phyloP scores from a whole-genome alignment of 1,140 invertebrate species.

The Heliconius himera region DNA sequence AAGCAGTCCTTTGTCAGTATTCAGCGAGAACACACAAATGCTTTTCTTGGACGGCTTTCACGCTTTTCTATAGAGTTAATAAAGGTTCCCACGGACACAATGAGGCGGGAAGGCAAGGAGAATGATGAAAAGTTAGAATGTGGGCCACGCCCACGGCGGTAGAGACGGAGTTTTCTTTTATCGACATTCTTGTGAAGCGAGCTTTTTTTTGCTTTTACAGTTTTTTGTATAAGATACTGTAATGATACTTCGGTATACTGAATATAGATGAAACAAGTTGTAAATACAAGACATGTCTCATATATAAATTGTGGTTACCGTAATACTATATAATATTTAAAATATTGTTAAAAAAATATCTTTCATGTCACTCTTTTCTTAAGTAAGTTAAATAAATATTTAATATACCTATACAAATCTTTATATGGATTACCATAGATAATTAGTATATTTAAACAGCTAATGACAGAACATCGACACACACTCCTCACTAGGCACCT shows the following conservation, averaged over 20 bases:
- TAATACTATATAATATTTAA: too few species aligned
- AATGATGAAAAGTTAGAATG: slow-evolving; percentile 78
- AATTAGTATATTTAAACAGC: background rate
- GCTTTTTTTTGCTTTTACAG: slow-evolving; percentile 8
- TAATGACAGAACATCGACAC: slow-evolving; percentile 44
- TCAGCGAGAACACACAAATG: slow-evolving; percentile 71
- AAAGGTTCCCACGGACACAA: slow-evolving; percentile 80
- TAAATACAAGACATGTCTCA: too few species aligned
- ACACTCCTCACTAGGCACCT: slow-evolving; percentile 42
- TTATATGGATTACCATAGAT: background rate
- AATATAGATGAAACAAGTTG: too few species aligned
- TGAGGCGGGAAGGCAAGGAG: slow-evolving; percentile 71
- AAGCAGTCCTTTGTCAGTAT: slow-evolving; percentile 71
- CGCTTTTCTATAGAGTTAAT: slow-evolving; percentile 78
- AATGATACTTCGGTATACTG: too few species aligned
- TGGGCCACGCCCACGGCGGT: slow-evolving; percentile 69
- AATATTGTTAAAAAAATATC: too few species aligned
- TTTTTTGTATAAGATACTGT: background rate
- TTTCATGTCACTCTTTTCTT: background rate
- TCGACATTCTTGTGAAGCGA: slow-evolving; percentile 42
- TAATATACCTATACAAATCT: too few species aligned
- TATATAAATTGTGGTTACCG: too few species aligned
- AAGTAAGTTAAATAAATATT: background rate
- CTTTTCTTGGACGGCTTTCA: slow-evolving; percentile 77
- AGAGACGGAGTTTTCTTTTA: slow-evolving; percentile 49